Base-by-base conservation (phyloP, 2,113 vertebrate genomes). In the Parus major region DNA sequence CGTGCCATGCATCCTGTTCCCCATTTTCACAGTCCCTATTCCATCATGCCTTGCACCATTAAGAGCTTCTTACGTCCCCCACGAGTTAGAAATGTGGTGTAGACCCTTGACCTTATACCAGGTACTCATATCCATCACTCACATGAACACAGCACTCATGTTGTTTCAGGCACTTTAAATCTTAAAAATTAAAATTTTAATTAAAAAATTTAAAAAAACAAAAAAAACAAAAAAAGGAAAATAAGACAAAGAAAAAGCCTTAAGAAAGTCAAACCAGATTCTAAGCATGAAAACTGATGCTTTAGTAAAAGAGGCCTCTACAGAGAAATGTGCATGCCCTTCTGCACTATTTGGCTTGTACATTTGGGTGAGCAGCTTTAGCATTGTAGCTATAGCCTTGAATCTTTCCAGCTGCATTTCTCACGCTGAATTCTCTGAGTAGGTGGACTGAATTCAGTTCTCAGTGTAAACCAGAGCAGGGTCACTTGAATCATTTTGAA, bases 331-430 rank as follows among this genome's bases (percentile, higher is more conserved):
- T 60, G 7, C 18, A 47, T 65, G 5, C 2, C 8, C 2, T 63
- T 42, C 4, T 61, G 7, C 7, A 27, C 1, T 39, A 1, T 65
- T 82, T 12, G 8, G 9, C 4, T 6, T 57, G 7, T 44, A 13
- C 0, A 0, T 44, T 57, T 7, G 2, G 10, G 3, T 22, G 14
- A 5, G 24, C 12, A 12, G 12, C 2, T 36, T 71, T 27, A 64
- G 11, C 6, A 29, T 7, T 57, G 24, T 22, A 49, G 1, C 3
- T 77, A 7, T 12, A 55, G 16, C 7, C 36, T 61, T 68, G 16
- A 65, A 25, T 46, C 6, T 50, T 88, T 41, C 49, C 24, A 71
- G 57, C 5, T 53, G 9, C 19, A 5, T 85, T 78, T 71, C 33
- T 80, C 4, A 33, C 53, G 13, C 23, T 46, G 21, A 88, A 60